phyloP scores from a whole-genome alignment of 2,888 invertebrate species.

The Anodontia alba region DNA sequence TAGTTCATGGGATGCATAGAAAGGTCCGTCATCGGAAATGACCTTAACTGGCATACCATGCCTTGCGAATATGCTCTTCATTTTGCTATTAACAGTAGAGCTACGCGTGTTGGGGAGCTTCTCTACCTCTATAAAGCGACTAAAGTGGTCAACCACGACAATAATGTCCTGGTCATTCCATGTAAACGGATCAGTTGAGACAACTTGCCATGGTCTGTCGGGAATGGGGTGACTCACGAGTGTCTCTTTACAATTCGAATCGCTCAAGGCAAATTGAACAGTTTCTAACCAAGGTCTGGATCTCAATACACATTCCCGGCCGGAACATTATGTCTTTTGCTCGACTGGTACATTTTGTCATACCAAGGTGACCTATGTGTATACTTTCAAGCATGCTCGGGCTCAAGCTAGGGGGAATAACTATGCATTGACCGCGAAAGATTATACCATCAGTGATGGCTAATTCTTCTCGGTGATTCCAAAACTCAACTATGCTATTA shows the following conservation, averaged over 20 bases:
- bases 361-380: conserved; percentile 36
- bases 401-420: conserved; percentile 9
- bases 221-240: conserved; percentile 45
- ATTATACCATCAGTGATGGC: conserved; percentile 6
- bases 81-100: conserved; percentile 19
- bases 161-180: conserved; percentile 42
- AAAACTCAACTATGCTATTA: not conserved
- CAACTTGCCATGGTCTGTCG: conserved; percentile 48
- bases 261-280: conserved; percentile 42
- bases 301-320: not conserved
- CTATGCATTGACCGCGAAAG: not conserved
- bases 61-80: conserved; percentile 34
- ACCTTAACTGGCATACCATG: conserved; percentile 42
- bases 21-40: conserved; percentile 58
- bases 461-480: conserved; percentile 20
- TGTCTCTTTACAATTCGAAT: conserved; percentile 49
- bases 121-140: conserved; percentile 49
- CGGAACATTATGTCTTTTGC: conserved; percentile 19
- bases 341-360: conserved; percentile 11
- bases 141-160: conserved; percentile 51
- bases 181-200: conserved; percentile 53
- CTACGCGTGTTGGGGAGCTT: conserved; percentile 23
- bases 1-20: conserved; percentile 45
- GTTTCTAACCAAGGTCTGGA: not conserved
- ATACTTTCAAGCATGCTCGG: conserved; percentile 32